phyloP scores from a whole-genome alignment of 1,140 invertebrate species.

The Eueides isabella region DNA sequence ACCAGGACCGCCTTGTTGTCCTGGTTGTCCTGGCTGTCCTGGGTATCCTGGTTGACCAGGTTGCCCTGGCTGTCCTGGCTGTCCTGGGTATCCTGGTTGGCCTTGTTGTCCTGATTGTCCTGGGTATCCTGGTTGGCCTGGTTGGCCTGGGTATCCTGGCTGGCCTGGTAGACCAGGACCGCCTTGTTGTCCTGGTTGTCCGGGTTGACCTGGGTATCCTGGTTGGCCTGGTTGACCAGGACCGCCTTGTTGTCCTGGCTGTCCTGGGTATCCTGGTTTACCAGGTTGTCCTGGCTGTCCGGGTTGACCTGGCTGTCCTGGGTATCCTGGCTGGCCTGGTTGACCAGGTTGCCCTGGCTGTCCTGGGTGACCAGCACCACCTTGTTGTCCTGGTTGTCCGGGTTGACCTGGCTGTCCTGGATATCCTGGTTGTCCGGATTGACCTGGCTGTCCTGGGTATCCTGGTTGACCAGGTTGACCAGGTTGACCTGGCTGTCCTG shows the following conservation, averaged over 20 bases:
- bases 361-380: conserved; percentile 39
- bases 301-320: conserved; percentile 34
- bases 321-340: conserved; percentile 39
- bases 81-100: conserved; percentile 34
- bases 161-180: conserved; percentile 35
- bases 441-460: conserved; percentile 36
- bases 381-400: conserved; percentile 31
- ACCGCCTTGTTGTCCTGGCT: conserved; percentile 34
- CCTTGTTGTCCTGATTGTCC: conserved; percentile 43
- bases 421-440: conserved; percentile 34
- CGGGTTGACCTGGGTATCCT: conserved; percentile 36
- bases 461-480: conserved; percentile 46
- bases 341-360: conserved; percentile 36
- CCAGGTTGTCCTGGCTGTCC: conserved; percentile 34
- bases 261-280: conserved; percentile 35
- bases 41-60: conserved; percentile 32
- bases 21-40: too few relatives aligned
- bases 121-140: conserved; percentile 38
- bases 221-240: conserved; percentile 34
- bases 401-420: conserved; percentile 32
- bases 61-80: conserved; percentile 40
- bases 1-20: too few relatives aligned
- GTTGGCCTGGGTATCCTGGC: conserved; percentile 26
- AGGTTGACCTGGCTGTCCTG: conserved; percentile 40
- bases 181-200: conserved; percentile 40